Evolutionary conservation across 2,888 invertebrate species (phyloP), one percentile per base, ranked within the genome.

Genomic region (Marasmarcha lunaedactyla): DNA sequence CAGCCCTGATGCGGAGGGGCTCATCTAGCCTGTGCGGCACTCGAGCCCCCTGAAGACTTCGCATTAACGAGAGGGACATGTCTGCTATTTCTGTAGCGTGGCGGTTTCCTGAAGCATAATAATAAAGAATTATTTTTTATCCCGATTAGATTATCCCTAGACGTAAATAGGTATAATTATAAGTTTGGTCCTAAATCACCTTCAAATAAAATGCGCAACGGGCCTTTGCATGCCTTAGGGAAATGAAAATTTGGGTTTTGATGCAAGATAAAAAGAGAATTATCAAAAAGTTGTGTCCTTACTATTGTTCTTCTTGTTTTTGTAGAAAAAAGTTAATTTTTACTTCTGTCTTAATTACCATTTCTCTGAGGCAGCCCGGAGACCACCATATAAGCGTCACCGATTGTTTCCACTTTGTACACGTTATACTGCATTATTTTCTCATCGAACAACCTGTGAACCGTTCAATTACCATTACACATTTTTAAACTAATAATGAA

Each of bases 31-130:
- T 57, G 50, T 88, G 88, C 1, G 87, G 86, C 4, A 88, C 87
- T 30, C 60, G 58, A 2, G 85, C 87, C 5, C 76, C 81, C 36
- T 73, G 71, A 1, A 88, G 55, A 1, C 85, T 84, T 1, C 74
- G 61, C 57, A 88, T 61, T 5, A 88, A 57, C 0, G 87, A 85
- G 1, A 88, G 54, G 0, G 87, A 84, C 94, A 95, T 94, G 48
- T 90, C 92, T 1, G 93, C 93, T 51, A 95, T 92, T 70, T 95
- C 94, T 3, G 90, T 88, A 0, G 90, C 89, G 64, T 95, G 94
- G 50, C 91, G 90, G 52, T 89, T 89, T 4, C 93, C 94, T 34
- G 34, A 7, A 11, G 9, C 25, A 25, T 25, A 5, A 25, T 6
- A 25, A 6, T 25, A 25, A 25, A 9, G 9, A 5, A 25, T 25